Percentiles rank a stretch among this genome's conserved stretches.
phyloP scores from a whole-genome alignment of 35 echinoderm and acorn worm genomes.

The Apostichopus japonicus region DNA sequence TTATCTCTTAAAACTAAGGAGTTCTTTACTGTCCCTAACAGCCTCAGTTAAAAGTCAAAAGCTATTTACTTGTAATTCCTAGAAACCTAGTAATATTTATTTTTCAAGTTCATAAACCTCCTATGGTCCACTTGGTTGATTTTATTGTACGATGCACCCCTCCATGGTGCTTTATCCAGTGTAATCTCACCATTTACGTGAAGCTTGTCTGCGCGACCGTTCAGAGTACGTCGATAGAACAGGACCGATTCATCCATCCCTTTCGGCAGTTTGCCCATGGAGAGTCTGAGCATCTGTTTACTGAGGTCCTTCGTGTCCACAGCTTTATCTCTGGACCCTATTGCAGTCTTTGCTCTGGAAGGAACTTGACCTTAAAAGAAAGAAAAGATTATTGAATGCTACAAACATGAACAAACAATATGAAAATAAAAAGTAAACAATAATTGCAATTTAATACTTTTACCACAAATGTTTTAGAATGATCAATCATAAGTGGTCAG shows the following conservation, averaged over 20 bases:
- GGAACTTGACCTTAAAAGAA: constrained; percentile 27
- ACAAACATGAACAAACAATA: too few relatives aligned
- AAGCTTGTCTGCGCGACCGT: constrained; percentile 84
- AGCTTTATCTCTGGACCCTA: constrained; percentile 71
- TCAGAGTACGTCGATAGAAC: constrained; percentile 88
- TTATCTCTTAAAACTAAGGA: too few relatives aligned
- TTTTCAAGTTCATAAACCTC: constrained; percentile 82
- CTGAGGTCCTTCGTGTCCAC: constrained; percentile 90
- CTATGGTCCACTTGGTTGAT: constrained; percentile 92
- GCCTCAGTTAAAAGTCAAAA: too few relatives aligned
- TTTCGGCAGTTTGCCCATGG: constrained; percentile 76
- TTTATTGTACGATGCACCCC: constrained; percentile 87
- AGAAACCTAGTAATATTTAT: constrained; percentile 71
- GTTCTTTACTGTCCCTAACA: too few relatives aligned
- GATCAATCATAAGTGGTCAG: too few relatives aligned
- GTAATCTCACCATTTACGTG: constrained; percentile 86
- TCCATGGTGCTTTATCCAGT: constrained; percentile 85
- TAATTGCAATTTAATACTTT: too few relatives aligned
- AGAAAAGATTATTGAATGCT: too few relatives aligned
- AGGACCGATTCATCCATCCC: constrained; percentile 55
- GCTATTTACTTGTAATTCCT: too few relatives aligned
- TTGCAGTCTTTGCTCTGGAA: constrained; percentile 73
- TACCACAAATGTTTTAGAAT: too few relatives aligned
- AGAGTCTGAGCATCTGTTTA: constrained; percentile 78
- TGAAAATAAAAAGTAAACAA: too few relatives aligned